phyloP scores from a whole-genome alignment of 2,113 vertebrate species.

The Oreocharis arfaki region DNA sequence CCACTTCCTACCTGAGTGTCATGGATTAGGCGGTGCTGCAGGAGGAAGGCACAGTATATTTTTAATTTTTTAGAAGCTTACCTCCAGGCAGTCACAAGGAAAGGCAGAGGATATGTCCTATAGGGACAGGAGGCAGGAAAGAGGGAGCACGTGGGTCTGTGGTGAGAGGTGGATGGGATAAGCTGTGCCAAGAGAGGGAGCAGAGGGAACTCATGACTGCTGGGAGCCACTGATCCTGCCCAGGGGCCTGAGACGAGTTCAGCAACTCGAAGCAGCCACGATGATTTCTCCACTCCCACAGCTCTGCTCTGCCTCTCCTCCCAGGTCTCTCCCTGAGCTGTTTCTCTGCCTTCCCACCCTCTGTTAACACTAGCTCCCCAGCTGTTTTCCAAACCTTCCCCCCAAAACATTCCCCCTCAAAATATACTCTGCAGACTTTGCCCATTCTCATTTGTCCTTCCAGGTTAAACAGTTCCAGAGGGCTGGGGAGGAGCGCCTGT shows the following conservation, averaged over 20 bases:
- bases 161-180: not conserved
- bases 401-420: not conserved
- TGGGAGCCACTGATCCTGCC: constrained; percentile 1
- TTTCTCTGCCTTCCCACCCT: not conserved
- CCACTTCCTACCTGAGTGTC: not conserved
- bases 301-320: not conserved
- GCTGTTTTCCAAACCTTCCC: not conserved
- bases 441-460: not conserved
- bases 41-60: not conserved
- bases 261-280: not conserved
- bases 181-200: constrained; percentile 2
- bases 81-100: not conserved
- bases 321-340: not conserved
- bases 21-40: not conserved
- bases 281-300: not conserved
- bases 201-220: not conserved
- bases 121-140: not conserved
- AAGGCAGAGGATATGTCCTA: not conserved
- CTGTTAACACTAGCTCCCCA: not conserved
- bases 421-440: not conserved
- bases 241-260: not conserved
- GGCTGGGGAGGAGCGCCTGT: not conserved
- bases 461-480: constrained; percentile 44
- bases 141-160: not conserved
- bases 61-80: not conserved